phyloP scores from a whole-genome alignment of 1,140 invertebrate genomes.

The Lepidostoma basale region DNA sequence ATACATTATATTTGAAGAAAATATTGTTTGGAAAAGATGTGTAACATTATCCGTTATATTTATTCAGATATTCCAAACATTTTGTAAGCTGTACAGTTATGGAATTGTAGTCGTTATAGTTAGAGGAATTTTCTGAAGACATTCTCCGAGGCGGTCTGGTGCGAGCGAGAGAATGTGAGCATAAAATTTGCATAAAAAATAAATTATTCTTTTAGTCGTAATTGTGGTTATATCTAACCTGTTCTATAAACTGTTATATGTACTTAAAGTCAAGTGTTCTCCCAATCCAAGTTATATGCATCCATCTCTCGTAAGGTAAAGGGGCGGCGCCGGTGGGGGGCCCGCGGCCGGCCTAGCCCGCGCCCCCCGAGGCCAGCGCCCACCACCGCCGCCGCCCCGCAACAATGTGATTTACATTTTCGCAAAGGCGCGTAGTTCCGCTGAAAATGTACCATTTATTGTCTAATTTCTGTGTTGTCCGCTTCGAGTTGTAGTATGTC shows the following conservation, averaged over 20 bases:
- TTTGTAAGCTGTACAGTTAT: slow-evolving; percentile 46
- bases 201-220: slow-evolving; percentile 44
- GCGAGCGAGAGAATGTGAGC: slow-evolving; percentile 36
- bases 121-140: slow-evolving; percentile 42
- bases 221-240: slow-evolving; percentile 44
- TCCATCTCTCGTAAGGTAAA: neutral
- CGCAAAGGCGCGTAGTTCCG: slow-evolving; percentile 41
- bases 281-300: neutral
- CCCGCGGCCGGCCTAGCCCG: neutral
- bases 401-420: slow-evolving; percentile 32
- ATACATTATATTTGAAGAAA: slow-evolving; percentile 40
- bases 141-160: slow-evolving; percentile 29
- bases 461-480: slow-evolving; percentile 46
- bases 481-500: slow-evolving; percentile 44
- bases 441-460: slow-evolving; percentile 41
- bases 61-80: slow-evolving; percentile 39
- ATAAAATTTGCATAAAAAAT: slow-evolving; percentile 32
- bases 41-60: slow-evolving; percentile 33
- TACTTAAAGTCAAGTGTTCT: slow-evolving; percentile 35
- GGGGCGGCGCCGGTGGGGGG: neutral
- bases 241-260: slow-evolving; percentile 45
- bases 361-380: neutral
- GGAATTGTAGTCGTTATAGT: slow-evolving; percentile 45
- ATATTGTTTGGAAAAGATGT: slow-evolving; percentile 18
- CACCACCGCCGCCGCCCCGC: neutral